Evolutionary conservation across 2,888 invertebrate genomes (phyloP).

Genomic region (Parnassius apollo): DNA sequence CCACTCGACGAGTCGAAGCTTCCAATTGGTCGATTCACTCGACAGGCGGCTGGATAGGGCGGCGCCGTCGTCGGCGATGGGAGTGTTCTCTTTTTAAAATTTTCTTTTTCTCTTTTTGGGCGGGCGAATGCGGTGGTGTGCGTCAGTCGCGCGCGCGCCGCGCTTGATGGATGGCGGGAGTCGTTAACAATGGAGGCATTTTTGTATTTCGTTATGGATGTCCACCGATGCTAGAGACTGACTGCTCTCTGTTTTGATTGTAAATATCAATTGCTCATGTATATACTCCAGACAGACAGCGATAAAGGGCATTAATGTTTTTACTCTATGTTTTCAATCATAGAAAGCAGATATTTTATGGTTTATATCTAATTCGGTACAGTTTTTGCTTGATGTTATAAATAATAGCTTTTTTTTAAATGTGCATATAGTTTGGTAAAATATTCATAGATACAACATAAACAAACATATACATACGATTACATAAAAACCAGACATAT

Average conservation of each 20-base stretch:
- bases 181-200: constrained; percentile 50
- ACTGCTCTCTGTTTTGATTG: constrained; percentile 22
- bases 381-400: too few species aligned
- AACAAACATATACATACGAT: too few species aligned
- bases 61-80: constrained; percentile 58
- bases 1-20: constrained; percentile 41
- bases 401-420: too few species aligned
- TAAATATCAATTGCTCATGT: constrained; percentile 28
- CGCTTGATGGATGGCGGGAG: constrained; percentile 67
- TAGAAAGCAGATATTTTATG: not conserved
- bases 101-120: constrained; percentile 80
- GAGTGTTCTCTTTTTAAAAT: constrained; percentile 76
- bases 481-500: too few species aligned
- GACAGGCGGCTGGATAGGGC: constrained; percentile 61
- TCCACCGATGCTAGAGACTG: constrained; percentile 21
- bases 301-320: constrained; percentile 22
- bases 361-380: too few species aligned
- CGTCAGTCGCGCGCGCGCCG: constrained; percentile 70
- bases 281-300: constrained; percentile 14
- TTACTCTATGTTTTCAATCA: constrained; percentile 9
- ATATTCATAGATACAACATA: too few species aligned
- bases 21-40: constrained; percentile 47
- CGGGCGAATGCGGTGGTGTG: constrained; percentile 71
- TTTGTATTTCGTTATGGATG: constrained; percentile 39
- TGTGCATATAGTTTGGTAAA: too few species aligned